Conservation (phyloP, 30 jellyfish, hydroid and myxozoan species). For the Mastigias papua region DNA sequence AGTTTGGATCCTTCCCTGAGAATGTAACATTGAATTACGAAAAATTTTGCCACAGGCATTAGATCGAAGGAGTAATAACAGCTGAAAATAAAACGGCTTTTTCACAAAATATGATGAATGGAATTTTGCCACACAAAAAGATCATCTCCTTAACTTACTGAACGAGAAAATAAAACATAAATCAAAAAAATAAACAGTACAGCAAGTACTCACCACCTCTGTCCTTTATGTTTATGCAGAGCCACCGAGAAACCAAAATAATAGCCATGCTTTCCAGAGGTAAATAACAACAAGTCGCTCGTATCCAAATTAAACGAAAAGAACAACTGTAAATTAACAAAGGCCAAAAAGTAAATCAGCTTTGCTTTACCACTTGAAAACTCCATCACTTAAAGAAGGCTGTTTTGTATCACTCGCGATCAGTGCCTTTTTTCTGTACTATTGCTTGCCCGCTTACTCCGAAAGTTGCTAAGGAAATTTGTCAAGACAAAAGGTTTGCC, state of each 20-base stretch:
- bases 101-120: too few relatives aligned
- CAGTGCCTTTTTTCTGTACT: not conserved
- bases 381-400: not conserved
- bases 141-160: too few relatives aligned
- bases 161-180: too few relatives aligned
- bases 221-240: constrained; percentile 31
- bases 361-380: not conserved
- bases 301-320: constrained; percentile 55
- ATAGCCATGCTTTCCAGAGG: constrained; percentile 46
- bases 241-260: constrained; percentile 84
- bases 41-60: too few relatives aligned
- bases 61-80: too few relatives aligned
- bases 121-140: too few relatives aligned
- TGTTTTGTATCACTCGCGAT: not conserved
- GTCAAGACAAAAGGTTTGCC: not conserved
- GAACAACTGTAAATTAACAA: not conserved
- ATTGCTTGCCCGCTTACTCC: too few relatives aligned
- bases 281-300: not conserved
- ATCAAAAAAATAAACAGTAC: not conserved
- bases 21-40: too few relatives aligned
- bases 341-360: not conserved
- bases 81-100: too few relatives aligned
- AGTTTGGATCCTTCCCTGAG: too few relatives aligned
- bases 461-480: too few relatives aligned
- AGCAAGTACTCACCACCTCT: constrained; percentile 41